Evolutionary conservation across 2,797 vertebrate species (phyloP).

Genomic region (Danio jaintianensis): DNA sequence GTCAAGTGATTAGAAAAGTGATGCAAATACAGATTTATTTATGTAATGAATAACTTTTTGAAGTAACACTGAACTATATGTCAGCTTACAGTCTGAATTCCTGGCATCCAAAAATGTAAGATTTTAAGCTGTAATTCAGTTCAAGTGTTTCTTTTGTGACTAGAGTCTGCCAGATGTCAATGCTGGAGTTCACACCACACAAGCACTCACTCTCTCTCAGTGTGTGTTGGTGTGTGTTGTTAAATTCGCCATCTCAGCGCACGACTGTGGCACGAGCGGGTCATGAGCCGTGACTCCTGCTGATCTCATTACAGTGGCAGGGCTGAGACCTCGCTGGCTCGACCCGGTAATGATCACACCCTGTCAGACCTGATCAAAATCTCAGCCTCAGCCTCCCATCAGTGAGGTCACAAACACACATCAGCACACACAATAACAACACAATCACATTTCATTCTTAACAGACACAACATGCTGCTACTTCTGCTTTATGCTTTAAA

Average conservation of each 20-base stretch:
- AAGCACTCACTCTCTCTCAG: not conserved
- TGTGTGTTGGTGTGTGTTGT: constrained; percentile 31
- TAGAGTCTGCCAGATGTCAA: constrained; percentile 17
- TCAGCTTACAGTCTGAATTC: no score
- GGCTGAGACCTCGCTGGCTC: constrained; percentile 54
- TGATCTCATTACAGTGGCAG: constrained; percentile 60
- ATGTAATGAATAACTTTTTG: no score
- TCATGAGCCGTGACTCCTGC: constrained; percentile 15
- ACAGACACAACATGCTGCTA: not conserved
- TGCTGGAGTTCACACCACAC: constrained; percentile 27
- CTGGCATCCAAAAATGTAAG: not conserved
- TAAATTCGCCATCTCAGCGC: constrained; percentile 27
- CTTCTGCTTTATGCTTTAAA: not conserved
- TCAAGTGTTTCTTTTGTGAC: not conserved
- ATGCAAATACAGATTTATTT: no score
- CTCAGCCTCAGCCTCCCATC: constrained; percentile 50
- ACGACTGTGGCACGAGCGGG: constrained; percentile 16
- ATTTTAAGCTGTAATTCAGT: not conserved
- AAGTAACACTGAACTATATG: no score
- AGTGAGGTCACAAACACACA: constrained; percentile 37
- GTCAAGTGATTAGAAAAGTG: no score
- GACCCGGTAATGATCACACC: constrained; percentile 58
- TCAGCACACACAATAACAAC: constrained; percentile 45
- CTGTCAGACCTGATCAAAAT: constrained; percentile 60
- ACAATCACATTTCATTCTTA: constrained; percentile 25